Evolutionary conservation across 2,797 vertebrate genomes (phyloP), one percentile per base, ranked within the genome.

Genomic region (Atherinosoma microstoma): DNA sequence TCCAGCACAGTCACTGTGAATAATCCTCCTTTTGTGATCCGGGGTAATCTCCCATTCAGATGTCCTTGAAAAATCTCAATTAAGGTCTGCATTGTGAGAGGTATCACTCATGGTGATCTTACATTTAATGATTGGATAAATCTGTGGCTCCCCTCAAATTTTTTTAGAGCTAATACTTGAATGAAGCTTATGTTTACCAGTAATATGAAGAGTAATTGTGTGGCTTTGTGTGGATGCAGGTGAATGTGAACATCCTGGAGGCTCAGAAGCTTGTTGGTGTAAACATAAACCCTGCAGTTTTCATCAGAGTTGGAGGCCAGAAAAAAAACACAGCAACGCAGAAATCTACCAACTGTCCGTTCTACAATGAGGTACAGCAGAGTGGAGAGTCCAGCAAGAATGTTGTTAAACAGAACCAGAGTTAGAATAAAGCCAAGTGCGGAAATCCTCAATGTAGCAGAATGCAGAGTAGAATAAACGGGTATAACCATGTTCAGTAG

Each of bases 291-390:
- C 97, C 97, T 2, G 96, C 95, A 0, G 96, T 99, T 70, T 95
- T 96, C 13, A 89, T 98, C 84, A 92, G 80, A 2, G 87, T 97
- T 4, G 97, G 96, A 74, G 93, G 94, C 30, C 96, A 98, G 89
- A 97, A 96, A 82, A 96, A 90, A 67, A 92, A 95, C 78, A 98
- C 97, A 0, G 79, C 73, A 0, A 98, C 94, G 0, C 97, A 98
- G 87, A 97, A 96, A 57, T 97, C 97, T 20, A 98, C 98, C 75
- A 99, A 98, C 83, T 97, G 95, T 64, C 97, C 97, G 2, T 99
- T 96, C 85, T 99, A 96, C 92, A 99, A 97, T 0, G 96, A 98
- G 93, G 97, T 98, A 76, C 13, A 4, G 20, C n/a, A 54, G 24
- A 74, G 30, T 12, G 29, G 49, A 51, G 58, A 42, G 16, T 0